Evolutionary conservation across 2,888 invertebrate genomes (phyloP).

Genomic region (Lepidonotus clava): DNA sequence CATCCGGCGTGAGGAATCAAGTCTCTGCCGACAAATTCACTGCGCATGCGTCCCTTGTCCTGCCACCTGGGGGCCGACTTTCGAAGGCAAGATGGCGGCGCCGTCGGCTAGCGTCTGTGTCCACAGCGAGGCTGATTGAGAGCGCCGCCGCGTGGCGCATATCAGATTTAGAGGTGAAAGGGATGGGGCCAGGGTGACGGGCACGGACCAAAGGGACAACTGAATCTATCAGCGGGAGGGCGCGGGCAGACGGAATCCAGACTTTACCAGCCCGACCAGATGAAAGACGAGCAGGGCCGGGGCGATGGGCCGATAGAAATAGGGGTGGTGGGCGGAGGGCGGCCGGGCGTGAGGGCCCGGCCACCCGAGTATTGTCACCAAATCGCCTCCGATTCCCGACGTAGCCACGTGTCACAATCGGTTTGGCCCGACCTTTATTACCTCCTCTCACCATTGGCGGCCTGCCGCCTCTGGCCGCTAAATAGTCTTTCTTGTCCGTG

Average conservation of each 20-base stretch:
- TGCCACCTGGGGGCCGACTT: neutral
- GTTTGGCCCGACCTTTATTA: neutral
- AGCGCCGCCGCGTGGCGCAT: neutral
- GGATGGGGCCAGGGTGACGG: neutral
- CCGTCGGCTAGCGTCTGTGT: neutral
- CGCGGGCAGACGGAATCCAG: neutral
- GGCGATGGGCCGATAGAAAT: neutral
- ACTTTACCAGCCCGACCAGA: neutral
- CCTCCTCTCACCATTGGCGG: neutral
- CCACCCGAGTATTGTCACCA: neutral
- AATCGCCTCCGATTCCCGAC: conserved; percentile 10
- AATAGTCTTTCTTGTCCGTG: conserved; percentile 28
- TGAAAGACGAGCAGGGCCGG: neutral
- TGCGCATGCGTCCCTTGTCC: too few species aligned
- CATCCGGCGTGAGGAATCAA: too few species aligned
- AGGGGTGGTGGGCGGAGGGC: neutral
- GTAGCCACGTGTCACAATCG: neutral
- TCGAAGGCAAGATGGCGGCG: neutral
- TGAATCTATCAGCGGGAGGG: neutral
- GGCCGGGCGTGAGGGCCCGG: neutral
- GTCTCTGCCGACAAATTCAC: too few species aligned
- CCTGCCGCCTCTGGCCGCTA: neutral
- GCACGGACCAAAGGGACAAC: neutral
- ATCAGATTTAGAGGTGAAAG: conserved; percentile 16
- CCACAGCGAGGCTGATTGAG: conserved; percentile 22